Conservation (phyloP, 2,113 vertebrate genomes). For the Misgurnus anguillicaudatus region DNA sequence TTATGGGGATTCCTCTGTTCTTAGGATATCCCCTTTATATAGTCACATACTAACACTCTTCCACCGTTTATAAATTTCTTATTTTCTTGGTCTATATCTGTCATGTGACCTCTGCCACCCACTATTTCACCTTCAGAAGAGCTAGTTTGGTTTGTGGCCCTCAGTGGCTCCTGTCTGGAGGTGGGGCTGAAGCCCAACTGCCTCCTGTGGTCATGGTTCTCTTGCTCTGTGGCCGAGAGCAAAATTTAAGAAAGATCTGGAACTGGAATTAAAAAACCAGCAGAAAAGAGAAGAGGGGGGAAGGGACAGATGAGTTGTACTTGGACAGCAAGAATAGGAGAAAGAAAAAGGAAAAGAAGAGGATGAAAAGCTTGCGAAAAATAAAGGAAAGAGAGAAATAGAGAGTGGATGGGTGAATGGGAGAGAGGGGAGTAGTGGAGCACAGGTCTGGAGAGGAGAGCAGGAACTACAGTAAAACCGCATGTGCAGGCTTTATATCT, state of each 20-base stretch:
- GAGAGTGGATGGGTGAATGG: not conserved
- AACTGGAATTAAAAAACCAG: constrained; percentile 56
- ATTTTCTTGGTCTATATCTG: not conserved
- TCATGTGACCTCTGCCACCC: not conserved
- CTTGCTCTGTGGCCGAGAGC: constrained; percentile 44
- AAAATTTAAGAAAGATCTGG: constrained; percentile 48
- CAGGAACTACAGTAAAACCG: constrained; percentile 40
- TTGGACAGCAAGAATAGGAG: constrained; percentile 26
- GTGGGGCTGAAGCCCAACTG: constrained; percentile 47
- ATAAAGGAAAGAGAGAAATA: not conserved
- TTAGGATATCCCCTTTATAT: constrained; percentile 22
- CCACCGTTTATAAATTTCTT: not conserved
- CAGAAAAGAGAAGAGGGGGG: constrained; percentile 14
- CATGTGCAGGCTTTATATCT: not conserved
- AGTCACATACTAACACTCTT: not conserved
- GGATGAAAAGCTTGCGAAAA: not conserved
- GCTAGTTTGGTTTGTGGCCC: constrained; percentile 6
- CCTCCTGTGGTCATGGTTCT: constrained; percentile 56
- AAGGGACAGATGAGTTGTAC: constrained; percentile 14
- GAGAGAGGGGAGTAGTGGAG: constrained; percentile 13
- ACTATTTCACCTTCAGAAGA: not conserved
- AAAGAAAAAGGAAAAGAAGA: constrained; percentile 23
- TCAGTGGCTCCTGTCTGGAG: constrained; percentile 44
- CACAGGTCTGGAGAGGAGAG: constrained; percentile 42
- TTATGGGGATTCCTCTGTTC: constrained; percentile 20